These are phyloP conservation scores for Sanderia malayensis DNA, from an alignment of 30 jellyfish, hydroid and myxozoan species.

Conservation along the genomic window DNA sequence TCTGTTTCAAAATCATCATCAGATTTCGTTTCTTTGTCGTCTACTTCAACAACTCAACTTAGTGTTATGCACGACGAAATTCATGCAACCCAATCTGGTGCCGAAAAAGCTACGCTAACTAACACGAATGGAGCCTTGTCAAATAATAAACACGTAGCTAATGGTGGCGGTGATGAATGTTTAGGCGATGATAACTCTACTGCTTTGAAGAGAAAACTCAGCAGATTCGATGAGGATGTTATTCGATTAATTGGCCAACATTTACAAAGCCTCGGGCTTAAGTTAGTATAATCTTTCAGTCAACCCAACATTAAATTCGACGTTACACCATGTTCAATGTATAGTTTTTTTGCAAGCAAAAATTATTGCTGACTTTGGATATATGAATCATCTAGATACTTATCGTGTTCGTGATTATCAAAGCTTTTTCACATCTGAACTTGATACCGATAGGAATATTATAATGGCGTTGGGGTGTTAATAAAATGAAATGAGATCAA, in stretches of 20 bases:
- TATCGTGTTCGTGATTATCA: too few species aligned
- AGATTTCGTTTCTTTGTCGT: conserved; percentile 17
- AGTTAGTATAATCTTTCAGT: conserved; percentile 70
- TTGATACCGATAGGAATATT: too few species aligned
- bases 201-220: conserved; percentile 68
- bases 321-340: too few species aligned
- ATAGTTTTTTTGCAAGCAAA: too few species aligned
- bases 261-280: conserved; percentile 73
- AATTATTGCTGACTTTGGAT: too few species aligned
- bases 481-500: too few species aligned
- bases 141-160: conserved; percentile 39
- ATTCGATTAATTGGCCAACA: conserved; percentile 89
- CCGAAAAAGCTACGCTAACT: conserved; percentile 47
- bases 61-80: conserved; percentile 73
- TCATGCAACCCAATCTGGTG: conserved; percentile 50
- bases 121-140: conserved; percentile 73
- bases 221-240: conserved; percentile 85
- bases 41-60: conserved; percentile 27
- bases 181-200: conserved; percentile 45
- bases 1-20: conserved; percentile 45
- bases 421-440: too few species aligned
- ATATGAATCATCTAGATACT: too few species aligned
- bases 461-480: too few species aligned
- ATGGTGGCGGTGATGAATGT: conserved; percentile 66
- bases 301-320: too few species aligned